phyloP scores from a whole-genome alignment of 1,140 invertebrate species.

The Anastrepha ludens region DNA sequence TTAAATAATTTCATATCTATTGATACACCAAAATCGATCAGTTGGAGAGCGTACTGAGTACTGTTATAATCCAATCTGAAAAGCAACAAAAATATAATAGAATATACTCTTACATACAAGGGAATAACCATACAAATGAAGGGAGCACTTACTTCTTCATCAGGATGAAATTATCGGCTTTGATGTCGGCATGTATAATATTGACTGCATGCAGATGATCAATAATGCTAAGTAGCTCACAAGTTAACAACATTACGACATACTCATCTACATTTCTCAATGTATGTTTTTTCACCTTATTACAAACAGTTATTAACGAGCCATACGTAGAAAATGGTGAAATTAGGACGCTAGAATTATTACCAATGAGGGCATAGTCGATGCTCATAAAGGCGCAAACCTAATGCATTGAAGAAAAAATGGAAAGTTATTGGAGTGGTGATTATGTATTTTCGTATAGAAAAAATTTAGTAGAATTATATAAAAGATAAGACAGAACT shows the following conservation, averaged over 20 bases:
- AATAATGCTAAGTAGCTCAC: slow-evolving; percentile 92
- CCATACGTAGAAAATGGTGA: slow-evolving; percentile 86
- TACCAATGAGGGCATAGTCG: slow-evolving; percentile 80
- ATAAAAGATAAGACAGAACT: too few species aligned
- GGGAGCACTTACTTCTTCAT: slow-evolving; percentile 80
- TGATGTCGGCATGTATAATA: slow-evolving; percentile 97
- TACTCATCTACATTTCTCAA: slow-evolving; percentile 81
- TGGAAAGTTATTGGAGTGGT: too few species aligned
- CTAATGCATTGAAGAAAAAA: slow-evolving; percentile 64
- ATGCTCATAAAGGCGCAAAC: slow-evolving; percentile 81
- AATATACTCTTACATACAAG: neutral
- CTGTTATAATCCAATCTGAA: slow-evolving; percentile 78
- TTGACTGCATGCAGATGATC: slow-evolving; percentile 90
- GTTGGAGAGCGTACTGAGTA: slow-evolving; percentile 80
- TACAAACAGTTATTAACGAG: slow-evolving; percentile 85
- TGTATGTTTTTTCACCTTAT: slow-evolving; percentile 81
- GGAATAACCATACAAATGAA: neutral
- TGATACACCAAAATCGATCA: slow-evolving; percentile 91
- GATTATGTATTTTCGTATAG: neutral
- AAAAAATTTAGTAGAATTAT: neutral
- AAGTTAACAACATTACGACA: slow-evolving; percentile 86
- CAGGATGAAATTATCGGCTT: slow-evolving; percentile 96
- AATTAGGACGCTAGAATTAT: slow-evolving; percentile 86
- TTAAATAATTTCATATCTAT: slow-evolving; percentile 93
- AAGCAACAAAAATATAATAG: slow-evolving; percentile 56